Evolutionary conservation across 2,888 invertebrate species (phyloP).

Genomic region (Parnassius smintheus): DNA sequence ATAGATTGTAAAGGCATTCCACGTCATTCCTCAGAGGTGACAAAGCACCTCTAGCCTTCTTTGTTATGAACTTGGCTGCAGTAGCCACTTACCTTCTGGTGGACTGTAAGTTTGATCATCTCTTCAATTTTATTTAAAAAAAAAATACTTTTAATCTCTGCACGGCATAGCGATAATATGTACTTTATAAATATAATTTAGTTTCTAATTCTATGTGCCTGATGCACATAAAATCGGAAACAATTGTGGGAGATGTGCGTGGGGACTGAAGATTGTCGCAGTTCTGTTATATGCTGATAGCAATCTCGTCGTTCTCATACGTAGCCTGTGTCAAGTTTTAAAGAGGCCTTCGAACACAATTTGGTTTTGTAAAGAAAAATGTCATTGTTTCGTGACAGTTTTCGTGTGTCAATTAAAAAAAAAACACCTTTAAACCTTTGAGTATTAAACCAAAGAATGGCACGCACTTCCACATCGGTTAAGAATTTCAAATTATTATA

Average conservation of each 20-base stretch:
- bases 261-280: conserved; percentile 38
- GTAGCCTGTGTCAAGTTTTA: conserved; percentile 28
- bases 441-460: neutral
- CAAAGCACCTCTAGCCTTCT: too few relatives aligned
- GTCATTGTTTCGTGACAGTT: conserved; percentile 22
- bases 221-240: conserved; percentile 30
- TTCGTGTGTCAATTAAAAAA: conserved; percentile 2
- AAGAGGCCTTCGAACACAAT: conserved; percentile 16
- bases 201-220: conserved; percentile 24
- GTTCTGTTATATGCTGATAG: conserved; percentile 25
- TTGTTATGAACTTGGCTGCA: too few relatives aligned
- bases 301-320: conserved; percentile 30
- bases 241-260: conserved; percentile 59
- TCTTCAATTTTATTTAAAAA: too few relatives aligned
- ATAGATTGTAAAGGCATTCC: too few relatives aligned
- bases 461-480: conserved; percentile 7
- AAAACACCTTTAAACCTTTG: too few relatives aligned
- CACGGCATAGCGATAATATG: neutral
- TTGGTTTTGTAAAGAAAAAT: conserved; percentile 16
- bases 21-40: too few relatives aligned
- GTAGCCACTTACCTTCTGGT: too few relatives aligned
- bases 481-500: neutral
- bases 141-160: too few relatives aligned
- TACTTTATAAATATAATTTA: neutral
- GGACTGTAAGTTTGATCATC: too few relatives aligned